These are phyloP conservation scores for Myathropa florea DNA, from an alignment of 2,888 invertebrate species.

Conservation along the genomic window DNA sequence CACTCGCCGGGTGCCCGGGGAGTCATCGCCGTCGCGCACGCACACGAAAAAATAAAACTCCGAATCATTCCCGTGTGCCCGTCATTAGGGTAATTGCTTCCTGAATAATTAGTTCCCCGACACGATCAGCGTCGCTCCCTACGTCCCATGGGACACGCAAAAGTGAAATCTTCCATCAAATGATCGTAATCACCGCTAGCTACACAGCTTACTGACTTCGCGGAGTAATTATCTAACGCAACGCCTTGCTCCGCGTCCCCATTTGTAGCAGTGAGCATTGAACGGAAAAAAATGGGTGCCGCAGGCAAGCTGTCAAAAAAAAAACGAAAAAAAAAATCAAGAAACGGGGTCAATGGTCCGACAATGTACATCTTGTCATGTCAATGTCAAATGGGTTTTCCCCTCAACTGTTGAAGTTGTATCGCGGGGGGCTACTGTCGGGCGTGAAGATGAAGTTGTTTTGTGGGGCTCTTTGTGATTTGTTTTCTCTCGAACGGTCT, in stretches of 20 bases:
- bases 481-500: neutral
- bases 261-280: constrained; percentile 1
- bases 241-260: constrained; percentile 27
- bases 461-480: neutral
- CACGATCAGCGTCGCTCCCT: constrained; percentile 30
- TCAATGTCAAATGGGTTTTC: constrained; percentile 53
- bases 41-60: constrained; percentile 8
- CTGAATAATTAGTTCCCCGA: constrained; percentile 63
- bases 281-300: constrained; percentile 22
- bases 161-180: constrained; percentile 55
- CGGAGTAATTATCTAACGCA: constrained; percentile 48
- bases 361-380: constrained; percentile 53
- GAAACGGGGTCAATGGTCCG: constrained; percentile 49
- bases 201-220: constrained; percentile 21
- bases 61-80: constrained; percentile 38
- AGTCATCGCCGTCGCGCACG: neutral
- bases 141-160: constrained; percentile 32
- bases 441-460: neutral
- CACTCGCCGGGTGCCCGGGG: constrained; percentile 43
- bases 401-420: constrained; percentile 30
- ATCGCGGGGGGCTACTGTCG: constrained; percentile 1
- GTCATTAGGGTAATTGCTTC: constrained; percentile 63
- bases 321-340: neutral
- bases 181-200: constrained; percentile 33
- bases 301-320: constrained; percentile 35